Conservation (phyloP, 2,888 invertebrate species). For the Phorcus lineatus region DNA sequence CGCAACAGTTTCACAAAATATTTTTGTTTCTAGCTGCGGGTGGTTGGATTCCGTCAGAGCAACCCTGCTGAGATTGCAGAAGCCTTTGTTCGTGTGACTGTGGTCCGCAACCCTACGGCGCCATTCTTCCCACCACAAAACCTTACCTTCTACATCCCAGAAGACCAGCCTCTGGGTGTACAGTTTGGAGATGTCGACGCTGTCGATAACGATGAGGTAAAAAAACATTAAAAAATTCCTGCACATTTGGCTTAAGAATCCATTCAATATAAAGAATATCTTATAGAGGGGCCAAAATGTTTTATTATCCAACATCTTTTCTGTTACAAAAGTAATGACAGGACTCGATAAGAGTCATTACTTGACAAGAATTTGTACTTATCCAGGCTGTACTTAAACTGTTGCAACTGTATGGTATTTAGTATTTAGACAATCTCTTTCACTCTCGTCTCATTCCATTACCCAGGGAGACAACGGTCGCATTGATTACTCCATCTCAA, state of each 20-base stretch:
- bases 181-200: constrained; percentile 64
- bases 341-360: too few species aligned
- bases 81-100: constrained; percentile 52
- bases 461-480: constrained; percentile 64
- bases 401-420: too few species aligned
- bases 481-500: constrained; percentile 54
- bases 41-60: constrained; percentile 62
- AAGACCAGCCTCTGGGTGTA: constrained; percentile 48
- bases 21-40: constrained; percentile 45
- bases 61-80: constrained; percentile 47
- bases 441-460: not conserved
- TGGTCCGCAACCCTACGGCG: constrained; percentile 58
- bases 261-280: too few species aligned
- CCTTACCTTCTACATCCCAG: constrained; percentile 52
- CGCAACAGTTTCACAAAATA: not conserved
- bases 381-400: too few species aligned
- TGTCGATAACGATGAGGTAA: constrained; percentile 66
- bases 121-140: constrained; percentile 51
- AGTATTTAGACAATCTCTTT: not conserved
- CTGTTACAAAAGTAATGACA: too few species aligned
- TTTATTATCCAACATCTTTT: too few species aligned
- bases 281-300: too few species aligned
- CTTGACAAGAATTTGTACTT: too few species aligned
- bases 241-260: too few species aligned
- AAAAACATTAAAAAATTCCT: not conserved